Percentiles rank a stretch among this genome's conserved stretches.
These are phyloP conservation scores for Tipula lateralis DNA, from an alignment of 2,888 invertebrate genomes.

Conservation along the genomic window DNA sequence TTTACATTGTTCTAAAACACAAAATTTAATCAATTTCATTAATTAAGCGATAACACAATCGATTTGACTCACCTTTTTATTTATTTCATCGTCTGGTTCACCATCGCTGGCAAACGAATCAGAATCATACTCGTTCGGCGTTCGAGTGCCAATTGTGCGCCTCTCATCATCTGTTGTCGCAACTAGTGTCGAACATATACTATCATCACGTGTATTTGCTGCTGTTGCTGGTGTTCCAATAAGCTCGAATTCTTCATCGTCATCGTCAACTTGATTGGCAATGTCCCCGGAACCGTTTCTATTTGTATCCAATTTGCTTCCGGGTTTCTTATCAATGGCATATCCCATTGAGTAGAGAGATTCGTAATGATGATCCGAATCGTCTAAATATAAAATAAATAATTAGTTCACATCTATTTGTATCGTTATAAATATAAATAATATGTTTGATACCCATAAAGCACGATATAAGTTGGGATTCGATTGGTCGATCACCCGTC, in stretches of 20 bases:
- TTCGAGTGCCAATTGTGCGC: constrained; percentile 33
- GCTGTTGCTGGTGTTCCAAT: background rate
- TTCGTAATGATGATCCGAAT: constrained; percentile 68
- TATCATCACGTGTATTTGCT: background rate
- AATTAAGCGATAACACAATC: background rate
- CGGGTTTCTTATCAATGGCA: constrained; percentile 31
- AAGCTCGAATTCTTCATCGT: background rate
- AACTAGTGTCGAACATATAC: background rate
- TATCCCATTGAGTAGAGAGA: constrained; percentile 50
- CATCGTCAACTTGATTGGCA: background rate
- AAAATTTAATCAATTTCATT: constrained; percentile 2
- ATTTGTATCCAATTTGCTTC: constrained; percentile 36
- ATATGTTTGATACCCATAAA: constrained; percentile 7
- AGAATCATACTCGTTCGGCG: constrained; percentile 55
- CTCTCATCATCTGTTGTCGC: constrained; percentile 34
- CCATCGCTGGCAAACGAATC: constrained; percentile 68
- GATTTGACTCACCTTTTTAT: constrained; percentile 40
- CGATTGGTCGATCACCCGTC: background rate
- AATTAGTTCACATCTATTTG: background rate
- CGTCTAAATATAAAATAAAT: constrained; percentile 52
- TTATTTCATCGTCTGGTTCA: constrained; percentile 47
- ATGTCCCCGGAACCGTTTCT: background rate
- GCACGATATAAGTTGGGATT: background rate
- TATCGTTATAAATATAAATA: background rate
- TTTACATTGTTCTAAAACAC: constrained; percentile 49